A percentile compares a stretch with the other conserved stretches of the same genome.
Conservation (phyloP, 2,888 invertebrate genomes). For the Lasioglossum calceatum region DNA sequence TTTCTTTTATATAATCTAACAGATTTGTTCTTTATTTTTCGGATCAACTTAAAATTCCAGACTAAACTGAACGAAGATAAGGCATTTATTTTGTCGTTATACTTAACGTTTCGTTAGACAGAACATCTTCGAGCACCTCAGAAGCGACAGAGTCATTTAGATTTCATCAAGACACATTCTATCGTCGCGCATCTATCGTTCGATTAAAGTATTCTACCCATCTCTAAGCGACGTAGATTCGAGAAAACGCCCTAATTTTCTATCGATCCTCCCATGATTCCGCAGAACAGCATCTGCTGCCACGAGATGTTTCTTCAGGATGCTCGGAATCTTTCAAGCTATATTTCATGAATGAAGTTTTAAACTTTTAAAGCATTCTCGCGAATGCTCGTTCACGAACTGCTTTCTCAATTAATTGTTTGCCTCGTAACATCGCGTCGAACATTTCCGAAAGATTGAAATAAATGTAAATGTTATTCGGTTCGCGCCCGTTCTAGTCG, state of each 20-base stretch:
- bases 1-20: too few species aligned
- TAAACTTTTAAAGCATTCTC: not conserved
- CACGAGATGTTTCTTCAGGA: not conserved
- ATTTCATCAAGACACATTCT: not conserved
- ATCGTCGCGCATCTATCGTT: not conserved
- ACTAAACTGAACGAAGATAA: not conserved
- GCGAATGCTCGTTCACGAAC: not conserved
- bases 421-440: not conserved
- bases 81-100: not conserved
- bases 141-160: not conserved
- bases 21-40: too few species aligned
- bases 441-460: not conserved
- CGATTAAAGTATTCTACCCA: not conserved
- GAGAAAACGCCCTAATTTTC: slow-evolving; percentile 4
- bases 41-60: too few species aligned
- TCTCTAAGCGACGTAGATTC: not conserved
- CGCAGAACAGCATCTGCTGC: not conserved
- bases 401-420: not conserved
- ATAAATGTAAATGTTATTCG: not conserved
- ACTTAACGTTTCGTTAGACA: not conserved
- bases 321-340: not conserved
- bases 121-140: not conserved
- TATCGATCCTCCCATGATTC: not conserved
- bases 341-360: not conserved
- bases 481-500: not conserved